Conservation (phyloP, 2,797 vertebrate genomes). For the Mareca strepera region DNA sequence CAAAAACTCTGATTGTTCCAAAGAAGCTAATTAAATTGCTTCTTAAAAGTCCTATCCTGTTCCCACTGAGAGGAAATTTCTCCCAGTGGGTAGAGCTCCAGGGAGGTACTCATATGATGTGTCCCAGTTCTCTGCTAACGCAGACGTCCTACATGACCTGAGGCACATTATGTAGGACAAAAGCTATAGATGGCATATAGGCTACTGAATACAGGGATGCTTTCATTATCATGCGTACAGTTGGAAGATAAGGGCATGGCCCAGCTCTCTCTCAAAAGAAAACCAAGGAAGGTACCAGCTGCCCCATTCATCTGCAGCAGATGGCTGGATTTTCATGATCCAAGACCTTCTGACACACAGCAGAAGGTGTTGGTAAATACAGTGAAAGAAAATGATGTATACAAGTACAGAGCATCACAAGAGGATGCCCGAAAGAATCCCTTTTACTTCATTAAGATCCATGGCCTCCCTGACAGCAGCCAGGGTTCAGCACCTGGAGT, state of each 20-base stretch:
- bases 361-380: not conserved
- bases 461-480: not conserved
- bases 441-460: not conserved
- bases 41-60: not conserved
- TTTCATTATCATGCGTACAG: not conserved
- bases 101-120: not conserved
- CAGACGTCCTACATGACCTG: not conserved
- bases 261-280: not conserved
- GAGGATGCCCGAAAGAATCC: not conserved
- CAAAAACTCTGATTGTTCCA: constrained; percentile 6
- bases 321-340: not conserved
- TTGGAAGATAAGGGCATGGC: not conserved
- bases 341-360: not conserved
- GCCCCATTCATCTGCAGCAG: not conserved
- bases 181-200: not conserved
- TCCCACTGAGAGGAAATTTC: constrained; percentile 10
- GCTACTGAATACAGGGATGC: not conserved
- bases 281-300: not conserved
- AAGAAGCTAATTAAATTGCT: not conserved
- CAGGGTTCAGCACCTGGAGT: not conserved
- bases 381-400: not conserved
- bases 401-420: not conserved
- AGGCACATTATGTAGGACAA: not conserved
- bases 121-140: not conserved
- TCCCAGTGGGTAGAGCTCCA: not conserved